Conservation (phyloP, 1,140 invertebrate species). For the Neotoxoptera formosana region DNA sequence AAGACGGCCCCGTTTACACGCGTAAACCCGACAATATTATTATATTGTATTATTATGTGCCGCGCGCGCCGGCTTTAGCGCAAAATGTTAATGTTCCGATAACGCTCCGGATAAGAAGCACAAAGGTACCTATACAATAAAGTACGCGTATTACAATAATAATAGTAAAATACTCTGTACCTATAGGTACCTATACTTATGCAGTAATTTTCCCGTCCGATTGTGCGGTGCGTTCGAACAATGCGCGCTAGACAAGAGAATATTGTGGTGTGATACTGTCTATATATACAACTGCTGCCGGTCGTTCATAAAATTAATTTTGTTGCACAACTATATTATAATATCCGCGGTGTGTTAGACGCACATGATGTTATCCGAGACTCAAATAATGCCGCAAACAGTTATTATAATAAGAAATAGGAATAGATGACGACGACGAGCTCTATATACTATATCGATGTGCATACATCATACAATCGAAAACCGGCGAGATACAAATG, state of each 20-base stretch:
- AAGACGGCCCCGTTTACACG: neutral
- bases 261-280: neutral
- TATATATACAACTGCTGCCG: neutral
- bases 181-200: neutral
- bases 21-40: neutral
- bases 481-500: neutral
- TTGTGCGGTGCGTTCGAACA: neutral
- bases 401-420: neutral
- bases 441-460: neutral
- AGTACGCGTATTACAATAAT: neutral
- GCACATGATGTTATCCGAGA: neutral
- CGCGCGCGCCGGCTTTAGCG: neutral
- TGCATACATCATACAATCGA: neutral
- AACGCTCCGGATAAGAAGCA: neutral
- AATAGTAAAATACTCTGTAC: no score
- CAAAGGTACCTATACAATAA: neutral
- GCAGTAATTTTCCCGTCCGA: neutral
- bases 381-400: neutral
- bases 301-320: neutral
- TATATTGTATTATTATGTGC: neutral
- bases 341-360: no score
- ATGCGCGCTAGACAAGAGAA: neutral
- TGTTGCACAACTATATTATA: neutral
- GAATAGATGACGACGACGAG: no score
- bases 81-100: neutral